A percentile compares a stretch with the other conserved stretches of the same genome.
Conservation (phyloP, 2,888 invertebrate species). For the Pyrrhia umbra region DNA sequence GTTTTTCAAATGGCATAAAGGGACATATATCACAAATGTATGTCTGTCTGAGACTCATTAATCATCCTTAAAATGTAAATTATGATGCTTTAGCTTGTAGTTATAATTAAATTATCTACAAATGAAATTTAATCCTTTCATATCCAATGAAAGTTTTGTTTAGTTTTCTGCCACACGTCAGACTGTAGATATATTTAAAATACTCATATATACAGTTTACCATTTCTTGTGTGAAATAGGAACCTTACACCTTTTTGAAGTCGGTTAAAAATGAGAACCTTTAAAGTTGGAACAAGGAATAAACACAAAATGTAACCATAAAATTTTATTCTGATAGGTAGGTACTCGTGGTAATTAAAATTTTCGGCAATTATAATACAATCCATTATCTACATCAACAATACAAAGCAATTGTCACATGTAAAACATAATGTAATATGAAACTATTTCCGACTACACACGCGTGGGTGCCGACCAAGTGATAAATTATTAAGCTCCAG, state of each 20-base stretch:
- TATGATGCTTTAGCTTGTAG: conserved; percentile 12
- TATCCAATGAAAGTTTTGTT: too few species aligned
- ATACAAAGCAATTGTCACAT: conserved; percentile 16
- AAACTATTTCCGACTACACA: conserved; percentile 41
- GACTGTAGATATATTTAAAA: too few species aligned
- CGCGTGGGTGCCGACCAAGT: conserved; percentile 26
- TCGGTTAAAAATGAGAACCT: too few species aligned
- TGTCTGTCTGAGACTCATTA: conserved; percentile 15
- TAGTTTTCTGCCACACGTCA: too few species aligned
- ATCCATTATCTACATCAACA: not conserved
- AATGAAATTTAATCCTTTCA: too few species aligned
- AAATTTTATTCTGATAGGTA: too few species aligned
- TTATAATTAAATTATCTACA: not conserved
- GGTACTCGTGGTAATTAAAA: too few species aligned
- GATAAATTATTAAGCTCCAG: conserved; percentile 64
- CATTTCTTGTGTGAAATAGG: too few species aligned
- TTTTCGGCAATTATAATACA: not conserved
- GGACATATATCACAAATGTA: not conserved
- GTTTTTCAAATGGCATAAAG: conserved; percentile 4
- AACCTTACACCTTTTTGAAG: too few species aligned
- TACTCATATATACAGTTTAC: too few species aligned
- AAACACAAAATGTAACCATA: too few species aligned
- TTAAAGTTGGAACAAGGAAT: too few species aligned
- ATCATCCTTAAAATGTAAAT: conserved; percentile 19
- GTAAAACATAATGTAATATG: conserved; percentile 12